A percentile compares a stretch with the other conserved stretches of the same genome.
These are phyloP conservation scores for Agelastica alni DNA, from an alignment of 2,888 invertebrate genomes.

Conservation along the genomic window DNA sequence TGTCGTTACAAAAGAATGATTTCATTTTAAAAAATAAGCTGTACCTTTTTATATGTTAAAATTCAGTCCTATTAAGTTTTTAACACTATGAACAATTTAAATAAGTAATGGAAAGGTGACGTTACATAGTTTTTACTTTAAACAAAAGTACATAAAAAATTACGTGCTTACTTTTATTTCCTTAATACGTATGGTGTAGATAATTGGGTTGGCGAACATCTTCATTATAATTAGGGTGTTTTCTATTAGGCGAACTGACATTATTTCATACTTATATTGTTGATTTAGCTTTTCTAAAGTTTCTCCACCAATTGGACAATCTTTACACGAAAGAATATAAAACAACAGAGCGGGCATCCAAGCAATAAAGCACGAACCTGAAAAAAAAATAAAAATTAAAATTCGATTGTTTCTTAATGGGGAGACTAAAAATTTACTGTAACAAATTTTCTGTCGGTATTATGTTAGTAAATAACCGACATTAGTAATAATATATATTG, in stretches of 20 bases:
- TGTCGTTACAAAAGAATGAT: no score
- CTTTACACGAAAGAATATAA: conserved; percentile 62
- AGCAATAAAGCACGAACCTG: conserved; percentile 62
- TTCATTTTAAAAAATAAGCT: no score
- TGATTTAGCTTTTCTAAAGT: conserved; percentile 35
- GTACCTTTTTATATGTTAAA: no score
- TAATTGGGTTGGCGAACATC: conserved; percentile 67
- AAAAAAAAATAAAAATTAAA: not conserved
- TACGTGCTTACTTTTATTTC: conserved; percentile 62
- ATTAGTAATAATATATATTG: no score
- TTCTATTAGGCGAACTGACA: conserved; percentile 41
- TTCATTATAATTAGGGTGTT: conserved; percentile 66
- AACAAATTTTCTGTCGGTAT: no score
- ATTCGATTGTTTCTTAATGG: no score
- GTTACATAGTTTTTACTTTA: no score
- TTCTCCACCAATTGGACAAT: conserved; percentile 45
- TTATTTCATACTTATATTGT: conserved; percentile 37
- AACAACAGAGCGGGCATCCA: conserved; percentile 66
- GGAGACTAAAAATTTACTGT: no score
- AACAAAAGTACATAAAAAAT: not conserved
- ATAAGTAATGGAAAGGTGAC: no score
- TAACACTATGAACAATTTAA: no score
- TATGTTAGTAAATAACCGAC: no score
- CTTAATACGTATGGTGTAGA: conserved; percentile 68
- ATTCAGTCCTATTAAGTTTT: no score